phyloP scores from a whole-genome alignment of 1,140 invertebrate genomes.

The Nymphalis io region DNA sequence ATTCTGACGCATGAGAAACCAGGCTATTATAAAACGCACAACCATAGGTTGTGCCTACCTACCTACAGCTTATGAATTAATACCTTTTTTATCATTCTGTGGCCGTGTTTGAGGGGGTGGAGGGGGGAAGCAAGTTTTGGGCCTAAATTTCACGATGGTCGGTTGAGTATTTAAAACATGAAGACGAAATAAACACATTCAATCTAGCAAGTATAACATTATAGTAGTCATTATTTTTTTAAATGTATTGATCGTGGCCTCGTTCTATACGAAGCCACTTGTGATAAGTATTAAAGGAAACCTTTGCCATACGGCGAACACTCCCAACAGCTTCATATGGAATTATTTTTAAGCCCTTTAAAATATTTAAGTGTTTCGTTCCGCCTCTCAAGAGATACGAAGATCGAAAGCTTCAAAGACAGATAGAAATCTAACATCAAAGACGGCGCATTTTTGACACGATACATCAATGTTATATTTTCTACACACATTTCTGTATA shows the following conservation, averaged over 20 bases:
- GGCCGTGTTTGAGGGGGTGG: too few relatives aligned
- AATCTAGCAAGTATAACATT: too few relatives aligned
- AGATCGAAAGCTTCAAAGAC: slow-evolving; percentile 26
- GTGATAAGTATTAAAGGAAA: slow-evolving; percentile 18
- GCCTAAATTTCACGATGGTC: too few relatives aligned
- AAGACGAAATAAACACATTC: too few relatives aligned
- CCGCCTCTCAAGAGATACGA: slow-evolving; percentile 32
- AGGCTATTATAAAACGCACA: too few relatives aligned
- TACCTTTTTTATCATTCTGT: too few relatives aligned
- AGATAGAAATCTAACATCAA: slow-evolving; percentile 6
- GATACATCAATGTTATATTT: neutral
- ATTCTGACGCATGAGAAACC: too few relatives aligned
- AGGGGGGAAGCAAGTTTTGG: too few relatives aligned
- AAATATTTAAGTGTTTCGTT: slow-evolving; percentile 31
- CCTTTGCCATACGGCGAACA: neutral
- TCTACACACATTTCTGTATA: neutral
- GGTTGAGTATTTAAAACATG: too few relatives aligned
- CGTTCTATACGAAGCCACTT: slow-evolving; percentile 15
- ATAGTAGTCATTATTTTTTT: too few relatives aligned
- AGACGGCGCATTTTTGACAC: slow-evolving; percentile 6
- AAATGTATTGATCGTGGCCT: neutral
- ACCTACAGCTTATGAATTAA: too few relatives aligned
- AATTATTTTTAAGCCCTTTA: slow-evolving; percentile 27
- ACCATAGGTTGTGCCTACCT: too few relatives aligned
- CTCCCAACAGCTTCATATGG: slow-evolving; percentile 10